Base-by-base conservation (phyloP, 2,113 vertebrate genomes). In the Alexandromys fortis region DNA sequence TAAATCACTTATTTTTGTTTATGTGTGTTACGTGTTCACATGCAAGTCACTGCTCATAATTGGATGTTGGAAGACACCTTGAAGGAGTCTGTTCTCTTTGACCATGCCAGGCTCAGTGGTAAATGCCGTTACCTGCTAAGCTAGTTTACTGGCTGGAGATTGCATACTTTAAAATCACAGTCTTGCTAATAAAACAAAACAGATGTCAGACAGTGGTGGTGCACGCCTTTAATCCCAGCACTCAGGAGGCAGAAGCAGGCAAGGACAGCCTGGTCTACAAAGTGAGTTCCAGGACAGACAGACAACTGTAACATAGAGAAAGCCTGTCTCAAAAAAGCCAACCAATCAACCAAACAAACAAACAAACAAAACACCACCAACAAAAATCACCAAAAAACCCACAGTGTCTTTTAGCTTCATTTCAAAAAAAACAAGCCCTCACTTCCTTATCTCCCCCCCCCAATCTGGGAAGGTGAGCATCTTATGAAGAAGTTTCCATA, bases 401-500 rank as follows among this genome's bases (percentile, higher is more conserved):
- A 52, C 24, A 70, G 13, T 76, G 17, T 95, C 45, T 86, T 42
- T 93, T 96, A 75, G 47, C 65, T 91, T 81, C 82, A 70, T 28
- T 38, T 91, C n/a, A 7, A 75, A 63, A 42, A 58, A 58, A 58
- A 17, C 55, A 58, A 58, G 55, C 55, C 55, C 55, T 58, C 17
- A 58, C 55, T 58, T 58, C 55, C 55, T 4, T 58, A 21, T 7
- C 19, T 5, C 55, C 11, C 49, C 49, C 12, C 16, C 55, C 55
- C 16, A 17, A 58, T 58, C 26, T 76, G 58, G 58, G 70, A 92
- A 76, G 55, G 86, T 73, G n/a, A 67, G 2, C 78, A 42, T 96
- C n/a, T 94, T 21, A 30, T 89, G 14, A 33, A 83, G 58, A 81
- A 68, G 16, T 88, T 89, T 73, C 9, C 10, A 2, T 77, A 49